A percentile compares a stretch with the other conserved stretches of the same genome.
Conservation (phyloP, 64 coral and sea anemone species). For the Actinia tenebrosa region DNA sequence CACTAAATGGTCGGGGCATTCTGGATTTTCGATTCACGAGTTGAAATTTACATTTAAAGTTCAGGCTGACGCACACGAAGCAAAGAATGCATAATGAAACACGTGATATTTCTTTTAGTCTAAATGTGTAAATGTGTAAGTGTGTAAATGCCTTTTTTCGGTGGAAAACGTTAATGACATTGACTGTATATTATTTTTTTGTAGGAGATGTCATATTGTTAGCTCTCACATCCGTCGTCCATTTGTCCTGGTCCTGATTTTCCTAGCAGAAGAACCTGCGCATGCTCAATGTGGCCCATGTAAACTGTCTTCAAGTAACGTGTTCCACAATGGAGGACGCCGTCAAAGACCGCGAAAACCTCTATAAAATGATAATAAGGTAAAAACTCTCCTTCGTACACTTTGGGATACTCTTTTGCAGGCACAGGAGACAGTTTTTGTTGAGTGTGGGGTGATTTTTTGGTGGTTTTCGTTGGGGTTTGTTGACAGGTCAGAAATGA, state of each 20-base stretch:
- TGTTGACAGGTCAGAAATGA: neutral
- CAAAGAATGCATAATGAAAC: no score
- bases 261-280: neutral
- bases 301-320: slow-evolving; percentile 2
- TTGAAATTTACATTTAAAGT: no score
- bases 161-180: no score
- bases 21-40: no score
- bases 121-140: no score
- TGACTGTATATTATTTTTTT: no score
- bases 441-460: neutral
- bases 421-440: neutral
- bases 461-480: neutral
- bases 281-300: neutral
- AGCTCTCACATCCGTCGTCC: neutral
- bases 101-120: no score
- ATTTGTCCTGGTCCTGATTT: neutral
- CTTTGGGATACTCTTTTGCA: neutral
- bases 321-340: slow-evolving; percentile 57
- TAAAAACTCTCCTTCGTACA: neutral
- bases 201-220: neutral
- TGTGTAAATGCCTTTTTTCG: no score
- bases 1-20: no score
- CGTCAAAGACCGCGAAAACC: slow-evolving; percentile 77
- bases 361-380: slow-evolving; percentile 95
- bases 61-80: no score